These are phyloP conservation scores for Nasonovia ribisnigri DNA, from an alignment of 2,888 invertebrate genomes.

Conservation along the genomic window DNA sequence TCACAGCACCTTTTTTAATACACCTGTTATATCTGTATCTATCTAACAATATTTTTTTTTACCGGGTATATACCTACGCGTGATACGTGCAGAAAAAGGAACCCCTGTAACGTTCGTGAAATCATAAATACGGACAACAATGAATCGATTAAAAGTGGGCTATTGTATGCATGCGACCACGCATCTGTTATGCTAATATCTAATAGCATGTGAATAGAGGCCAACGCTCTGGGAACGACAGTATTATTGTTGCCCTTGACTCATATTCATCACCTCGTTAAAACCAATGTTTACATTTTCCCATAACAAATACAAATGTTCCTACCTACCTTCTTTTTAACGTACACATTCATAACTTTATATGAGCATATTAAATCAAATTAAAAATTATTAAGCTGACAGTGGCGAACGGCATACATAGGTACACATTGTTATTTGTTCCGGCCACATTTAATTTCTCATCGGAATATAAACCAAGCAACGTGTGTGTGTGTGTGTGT, in stretches of 20 bases:
- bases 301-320: slow-evolving; percentile 13
- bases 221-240: slow-evolving; percentile 42
- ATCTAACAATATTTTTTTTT: neutral
- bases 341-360: neutral
- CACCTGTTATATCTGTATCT: neutral
- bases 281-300: slow-evolving; percentile 51
- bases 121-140: slow-evolving; percentile 31
- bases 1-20: neutral
- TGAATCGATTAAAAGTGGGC: slow-evolving; percentile 49
- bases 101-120: neutral
- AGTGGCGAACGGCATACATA: neutral
- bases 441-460: slow-evolving; percentile 8
- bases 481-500: neutral
- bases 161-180: neutral
- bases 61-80: no score
- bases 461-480: neutral
- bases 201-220: slow-evolving; percentile 55
- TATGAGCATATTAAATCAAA: neutral
- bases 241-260: slow-evolving; percentile 47
- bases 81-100: neutral
- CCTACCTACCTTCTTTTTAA: neutral
- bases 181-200: slow-evolving; percentile 38
- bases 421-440: neutral
- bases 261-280: slow-evolving; percentile 45
- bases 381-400: slow-evolving; percentile 3